Conservation (phyloP, 2,113 vertebrate genomes). For the Indicator indicator region DNA sequence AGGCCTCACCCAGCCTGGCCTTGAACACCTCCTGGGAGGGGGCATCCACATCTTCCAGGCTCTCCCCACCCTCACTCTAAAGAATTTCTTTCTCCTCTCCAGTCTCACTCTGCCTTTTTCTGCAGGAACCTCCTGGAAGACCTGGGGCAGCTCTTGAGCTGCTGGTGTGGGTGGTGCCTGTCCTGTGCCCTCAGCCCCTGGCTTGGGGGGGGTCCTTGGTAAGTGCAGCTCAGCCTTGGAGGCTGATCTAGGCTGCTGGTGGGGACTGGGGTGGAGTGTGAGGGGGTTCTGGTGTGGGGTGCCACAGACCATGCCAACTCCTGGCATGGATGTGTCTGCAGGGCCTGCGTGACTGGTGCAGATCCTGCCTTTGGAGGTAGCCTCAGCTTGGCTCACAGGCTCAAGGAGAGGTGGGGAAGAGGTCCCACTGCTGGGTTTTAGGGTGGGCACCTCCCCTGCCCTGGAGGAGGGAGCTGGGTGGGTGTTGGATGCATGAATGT, state of each 20-base stretch:
- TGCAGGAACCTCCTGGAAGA: too few species aligned
- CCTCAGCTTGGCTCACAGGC: accelerated
- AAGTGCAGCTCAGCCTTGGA: neutral
- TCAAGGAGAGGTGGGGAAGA: neutral
- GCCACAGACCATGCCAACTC: neutral
- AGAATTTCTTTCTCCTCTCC: too few species aligned
- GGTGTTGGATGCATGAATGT: accelerated
- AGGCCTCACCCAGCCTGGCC: too few species aligned
- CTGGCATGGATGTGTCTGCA: accelerated
- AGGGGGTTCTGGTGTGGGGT: neutral
- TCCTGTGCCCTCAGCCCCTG: accelerated
- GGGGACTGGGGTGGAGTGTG: accelerated
- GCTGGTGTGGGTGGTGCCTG: neutral
- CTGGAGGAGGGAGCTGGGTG: neutral
- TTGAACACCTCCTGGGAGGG: too few species aligned
- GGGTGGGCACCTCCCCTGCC: neutral
- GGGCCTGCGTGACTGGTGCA: accelerated
- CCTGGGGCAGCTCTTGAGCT: neutral
- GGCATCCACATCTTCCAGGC: too few species aligned
- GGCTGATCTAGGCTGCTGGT: neutral
- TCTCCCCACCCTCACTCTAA: too few species aligned
- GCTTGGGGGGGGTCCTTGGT: too few species aligned
- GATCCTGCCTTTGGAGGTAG: neutral
- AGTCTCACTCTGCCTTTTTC: too few species aligned
- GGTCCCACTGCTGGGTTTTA: neutral